phyloP scores from a whole-genome alignment of 1,140 invertebrate genomes.

The Drosophila quadrilineata region DNA sequence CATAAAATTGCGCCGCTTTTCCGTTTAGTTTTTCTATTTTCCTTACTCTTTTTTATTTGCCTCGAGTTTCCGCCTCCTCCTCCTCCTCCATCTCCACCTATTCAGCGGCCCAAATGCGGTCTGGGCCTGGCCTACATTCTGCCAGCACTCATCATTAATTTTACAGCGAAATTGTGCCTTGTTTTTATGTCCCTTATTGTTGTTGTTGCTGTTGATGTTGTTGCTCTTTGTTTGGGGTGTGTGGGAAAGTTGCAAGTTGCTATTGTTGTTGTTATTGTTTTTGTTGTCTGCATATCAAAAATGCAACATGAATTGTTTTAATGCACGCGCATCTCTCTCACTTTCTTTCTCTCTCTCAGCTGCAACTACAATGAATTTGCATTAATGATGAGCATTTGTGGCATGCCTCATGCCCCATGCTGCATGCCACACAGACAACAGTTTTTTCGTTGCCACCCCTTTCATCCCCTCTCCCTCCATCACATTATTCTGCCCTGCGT shows the following conservation, averaged over 20 bases:
- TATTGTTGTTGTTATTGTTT: slow-evolving; percentile 11
- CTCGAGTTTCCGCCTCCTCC: neutral
- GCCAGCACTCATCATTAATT: slow-evolving; percentile 47
- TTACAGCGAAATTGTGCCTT: slow-evolving; percentile 39
- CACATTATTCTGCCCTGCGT: neutral
- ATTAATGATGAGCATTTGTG: slow-evolving; percentile 67
- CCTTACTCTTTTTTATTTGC: neutral
- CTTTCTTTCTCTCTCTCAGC: slow-evolving; percentile 1
- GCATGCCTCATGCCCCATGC: neutral
- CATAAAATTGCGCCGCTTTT: slow-evolving; percentile 57
- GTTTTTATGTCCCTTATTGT: slow-evolving; percentile 31
- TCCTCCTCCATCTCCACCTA: no score
- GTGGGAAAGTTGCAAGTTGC: slow-evolving; percentile 32
- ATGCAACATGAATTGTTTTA: slow-evolving; percentile 68
- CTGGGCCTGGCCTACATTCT: slow-evolving; percentile 41
- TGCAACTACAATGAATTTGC: slow-evolving; percentile 74
- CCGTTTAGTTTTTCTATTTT: slow-evolving; percentile 3
- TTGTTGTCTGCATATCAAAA: slow-evolving; percentile 54
- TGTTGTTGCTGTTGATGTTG: slow-evolving; percentile 7
- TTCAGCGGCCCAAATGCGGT: slow-evolving; percentile 27
- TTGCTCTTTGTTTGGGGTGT: slow-evolving; percentile 20
- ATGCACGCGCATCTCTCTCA: slow-evolving; percentile 32
- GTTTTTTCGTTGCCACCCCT: neutral
- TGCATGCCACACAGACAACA: slow-evolving; percentile 2
- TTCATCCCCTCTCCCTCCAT: neutral